A percentile compares a stretch with the other conserved stretches of the same genome.
Evolutionary conservation across 2,888 invertebrate species (phyloP).

Genomic region (Drosophila lutescens): DNA sequence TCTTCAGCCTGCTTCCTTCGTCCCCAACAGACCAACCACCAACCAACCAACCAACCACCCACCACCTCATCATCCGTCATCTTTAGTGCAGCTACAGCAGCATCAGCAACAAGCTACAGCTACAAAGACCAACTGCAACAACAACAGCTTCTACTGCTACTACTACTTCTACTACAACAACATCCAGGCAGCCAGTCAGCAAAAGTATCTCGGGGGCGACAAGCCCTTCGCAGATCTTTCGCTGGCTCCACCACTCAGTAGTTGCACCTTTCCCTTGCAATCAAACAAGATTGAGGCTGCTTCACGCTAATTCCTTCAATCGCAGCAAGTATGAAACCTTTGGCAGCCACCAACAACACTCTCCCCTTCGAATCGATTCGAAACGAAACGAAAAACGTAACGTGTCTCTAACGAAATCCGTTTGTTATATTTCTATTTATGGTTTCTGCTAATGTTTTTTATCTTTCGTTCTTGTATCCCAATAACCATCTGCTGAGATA

Average conservation of each 20-base stretch:
- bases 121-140: slow-evolving; percentile 27
- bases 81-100: slow-evolving; percentile 45
- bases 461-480: slow-evolving; percentile 16
- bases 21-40: slow-evolving; percentile 24
- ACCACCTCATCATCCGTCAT: slow-evolving; percentile 44
- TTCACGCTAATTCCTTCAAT: slow-evolving; percentile 41
- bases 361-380: background rate
- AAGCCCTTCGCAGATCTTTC: background rate
- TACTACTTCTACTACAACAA: slow-evolving; percentile 7
- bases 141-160: slow-evolving; percentile 27
- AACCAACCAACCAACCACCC: slow-evolving; percentile 31
- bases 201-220: background rate
- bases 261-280: slow-evolving; percentile 41
- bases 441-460: slow-evolving; percentile 34
- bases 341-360: slow-evolving; percentile 9
- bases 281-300: slow-evolving; percentile 36
- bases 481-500: slow-evolving; percentile 33
- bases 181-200: slow-evolving; percentile 19
- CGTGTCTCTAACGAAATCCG: slow-evolving; percentile 24
- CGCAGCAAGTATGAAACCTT: slow-evolving; percentile 44
- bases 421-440: slow-evolving; percentile 29
- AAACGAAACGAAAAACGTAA: slow-evolving; percentile 2
- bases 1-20: slow-evolving; percentile 27
- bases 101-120: slow-evolving; percentile 39
- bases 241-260: slow-evolving; percentile 28